A percentile compares a stretch with the other conserved stretches of the same genome.
Evolutionary conservation across 2,797 vertebrate species (phyloP).

Genomic region (Pipistrellus pipistrellus): DNA sequence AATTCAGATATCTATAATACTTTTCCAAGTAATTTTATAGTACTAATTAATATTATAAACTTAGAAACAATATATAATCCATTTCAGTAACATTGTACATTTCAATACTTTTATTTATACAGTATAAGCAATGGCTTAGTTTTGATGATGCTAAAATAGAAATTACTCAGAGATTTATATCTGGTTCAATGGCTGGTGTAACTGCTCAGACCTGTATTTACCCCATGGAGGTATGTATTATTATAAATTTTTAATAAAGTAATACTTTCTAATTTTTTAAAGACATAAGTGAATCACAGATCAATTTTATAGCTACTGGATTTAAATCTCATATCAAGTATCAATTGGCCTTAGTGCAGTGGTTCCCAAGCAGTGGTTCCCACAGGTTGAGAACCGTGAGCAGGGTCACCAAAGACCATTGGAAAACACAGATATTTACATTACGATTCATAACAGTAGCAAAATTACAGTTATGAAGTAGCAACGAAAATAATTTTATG

Average conservation of each 20-base stretch:
- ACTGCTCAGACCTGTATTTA: conserved; percentile 96
- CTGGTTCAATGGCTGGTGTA: conserved; percentile 95
- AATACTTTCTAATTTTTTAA: conserved; percentile 15
- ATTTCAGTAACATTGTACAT: conserved; percentile 60
- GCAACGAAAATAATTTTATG: too few relatives aligned
- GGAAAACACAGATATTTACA: too few relatives aligned
- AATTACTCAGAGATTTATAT: conserved; percentile 93
- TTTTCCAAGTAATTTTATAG: conserved; percentile 42
- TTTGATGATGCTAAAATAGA: conserved; percentile 91
- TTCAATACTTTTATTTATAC: conserved; percentile 76
- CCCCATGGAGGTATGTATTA: conserved; percentile 94
- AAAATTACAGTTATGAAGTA: too few relatives aligned
- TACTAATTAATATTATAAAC: conserved; percentile 29
- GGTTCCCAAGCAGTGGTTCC: too few relatives aligned
- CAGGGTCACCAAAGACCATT: too few relatives aligned
- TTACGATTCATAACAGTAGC: too few relatives aligned
- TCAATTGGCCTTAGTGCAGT: neutral
- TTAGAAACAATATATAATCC: conserved; percentile 23
- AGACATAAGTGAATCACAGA: neutral
- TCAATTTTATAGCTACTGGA: neutral
- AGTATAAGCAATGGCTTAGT: conserved; percentile 95
- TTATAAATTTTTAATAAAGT: conserved; percentile 28
- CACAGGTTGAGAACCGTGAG: too few relatives aligned
- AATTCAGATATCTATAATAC: neutral
- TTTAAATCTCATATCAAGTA: conserved; percentile 21